Conservation (phyloP, 2,113 vertebrate species). For the Cyprinodon tularosa region DNA sequence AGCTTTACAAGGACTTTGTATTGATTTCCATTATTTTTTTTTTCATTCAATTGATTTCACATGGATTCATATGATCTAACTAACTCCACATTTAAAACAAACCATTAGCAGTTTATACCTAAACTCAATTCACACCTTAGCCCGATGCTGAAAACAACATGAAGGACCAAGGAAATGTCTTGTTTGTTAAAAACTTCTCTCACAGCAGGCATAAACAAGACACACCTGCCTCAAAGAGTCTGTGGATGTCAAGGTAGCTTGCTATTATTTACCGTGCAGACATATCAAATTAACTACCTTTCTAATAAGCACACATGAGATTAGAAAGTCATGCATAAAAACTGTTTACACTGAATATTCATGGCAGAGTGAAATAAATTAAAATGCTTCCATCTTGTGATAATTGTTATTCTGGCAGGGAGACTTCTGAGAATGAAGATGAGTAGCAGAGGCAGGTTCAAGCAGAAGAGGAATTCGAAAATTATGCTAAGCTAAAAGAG, state of each 20-base stretch:
- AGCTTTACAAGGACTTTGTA: no score
- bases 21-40: no score
- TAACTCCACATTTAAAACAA: no score
- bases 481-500: constrained; percentile 12
- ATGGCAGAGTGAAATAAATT: constrained; percentile 69
- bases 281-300: constrained; percentile 64
- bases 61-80: no score
- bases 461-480: constrained; percentile 22
- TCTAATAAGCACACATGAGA: constrained; percentile 81
- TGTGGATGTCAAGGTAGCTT: constrained; percentile 63
- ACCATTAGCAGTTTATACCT: no score
- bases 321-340: constrained; percentile 71
- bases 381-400: constrained; percentile 63
- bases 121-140: no score
- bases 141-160: no score
- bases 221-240: constrained; percentile 48
- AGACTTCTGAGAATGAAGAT: constrained; percentile 21
- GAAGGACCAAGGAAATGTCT: no score
- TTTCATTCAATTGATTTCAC: no score
- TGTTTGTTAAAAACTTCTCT: no score
- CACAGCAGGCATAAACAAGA: background rate
- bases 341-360: constrained; percentile 80
- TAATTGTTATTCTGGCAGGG: constrained; percentile 69
- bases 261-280: constrained; percentile 60
- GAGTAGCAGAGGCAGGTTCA: constrained; percentile 33